These are phyloP conservation scores for Exephanes ischioxanthus DNA, from an alignment of 2,888 invertebrate genomes.

Conservation along the genomic window DNA sequence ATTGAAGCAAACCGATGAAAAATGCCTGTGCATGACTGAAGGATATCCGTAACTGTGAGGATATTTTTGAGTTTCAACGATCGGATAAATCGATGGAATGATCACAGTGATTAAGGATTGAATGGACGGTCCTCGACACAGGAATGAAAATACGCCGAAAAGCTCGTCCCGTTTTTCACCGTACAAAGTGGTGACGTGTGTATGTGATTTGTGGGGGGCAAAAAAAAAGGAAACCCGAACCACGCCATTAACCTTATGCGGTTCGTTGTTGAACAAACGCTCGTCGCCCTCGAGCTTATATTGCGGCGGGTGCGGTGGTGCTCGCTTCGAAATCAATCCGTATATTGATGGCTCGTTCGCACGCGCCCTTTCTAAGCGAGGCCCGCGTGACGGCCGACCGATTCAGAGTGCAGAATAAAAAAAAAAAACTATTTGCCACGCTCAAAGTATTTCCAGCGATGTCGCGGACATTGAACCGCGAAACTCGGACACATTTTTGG, in stretches of 20 bases:
- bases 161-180: background rate
- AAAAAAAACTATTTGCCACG: constrained; percentile 8
- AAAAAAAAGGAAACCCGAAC: constrained; percentile 37
- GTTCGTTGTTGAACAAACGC: constrained; percentile 54
- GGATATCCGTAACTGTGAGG: too few species aligned
- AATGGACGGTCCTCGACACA: background rate
- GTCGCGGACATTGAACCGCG: constrained; percentile 45
- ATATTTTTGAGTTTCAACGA: background rate
- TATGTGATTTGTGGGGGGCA: constrained; percentile 39
- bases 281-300: constrained; percentile 34
- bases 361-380: constrained; percentile 5
- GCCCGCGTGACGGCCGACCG: constrained; percentile 5
- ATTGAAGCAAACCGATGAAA: too few species aligned
- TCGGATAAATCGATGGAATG: background rate
- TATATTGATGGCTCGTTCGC: constrained; percentile 51
- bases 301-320: constrained; percentile 32
- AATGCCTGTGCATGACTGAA: too few species aligned
- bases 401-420: background rate
- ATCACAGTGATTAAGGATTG: constrained; percentile 11
- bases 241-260: constrained; percentile 55
- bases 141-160: constrained; percentile 18
- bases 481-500: constrained; percentile 24
- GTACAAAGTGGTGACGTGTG: constrained; percentile 4
- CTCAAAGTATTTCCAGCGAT: constrained; percentile 35
- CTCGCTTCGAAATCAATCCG: constrained; percentile 59